A percentile compares a stretch with the other conserved stretches of the same genome.
phyloP scores from a whole-genome alignment of 2,888 invertebrate species.

The Torymus tubicola region DNA sequence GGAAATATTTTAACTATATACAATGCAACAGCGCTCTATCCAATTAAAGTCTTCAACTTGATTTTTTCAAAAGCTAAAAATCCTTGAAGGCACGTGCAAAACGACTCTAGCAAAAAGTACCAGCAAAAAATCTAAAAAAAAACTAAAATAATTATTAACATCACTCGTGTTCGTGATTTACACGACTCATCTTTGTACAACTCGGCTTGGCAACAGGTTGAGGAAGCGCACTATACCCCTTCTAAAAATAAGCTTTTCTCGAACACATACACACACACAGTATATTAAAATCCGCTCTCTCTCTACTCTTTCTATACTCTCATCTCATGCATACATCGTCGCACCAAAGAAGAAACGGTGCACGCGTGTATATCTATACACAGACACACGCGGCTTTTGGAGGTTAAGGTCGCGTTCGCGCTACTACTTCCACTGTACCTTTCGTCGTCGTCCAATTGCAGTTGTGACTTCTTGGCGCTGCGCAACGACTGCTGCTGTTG shows the following conservation, averaged over 20 bases:
- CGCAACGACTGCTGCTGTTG: too few species aligned
- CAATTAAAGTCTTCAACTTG: too few species aligned
- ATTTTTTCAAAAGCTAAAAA: too few species aligned
- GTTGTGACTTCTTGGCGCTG: too few species aligned
- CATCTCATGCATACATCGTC: neutral
- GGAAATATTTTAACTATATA: too few species aligned
- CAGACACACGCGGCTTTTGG: slow-evolving; percentile 25
- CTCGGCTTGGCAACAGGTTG: slow-evolving; percentile 48
- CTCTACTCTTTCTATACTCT: neutral
- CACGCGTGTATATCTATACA: neutral
- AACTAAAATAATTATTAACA: too few species aligned
- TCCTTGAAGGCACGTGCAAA: too few species aligned
- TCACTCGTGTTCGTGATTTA: neutral
- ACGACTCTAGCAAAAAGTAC: too few species aligned
- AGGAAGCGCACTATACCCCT: slow-evolving; percentile 17
- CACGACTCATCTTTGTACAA: slow-evolving; percentile 14
- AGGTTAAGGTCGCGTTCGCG: slow-evolving; percentile 45
- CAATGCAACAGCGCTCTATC: too few species aligned
- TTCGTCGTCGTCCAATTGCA: too few species aligned
- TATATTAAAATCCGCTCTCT: neutral
- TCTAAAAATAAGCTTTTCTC: slow-evolving; percentile 39
- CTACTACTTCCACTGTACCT: neutral
- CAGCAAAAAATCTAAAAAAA: too few species aligned
- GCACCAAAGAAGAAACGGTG: neutral
- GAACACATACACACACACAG: neutral